Conservation (phyloP, 2,797 vertebrate genomes). For the Melanotaenia parkinsoni region DNA sequence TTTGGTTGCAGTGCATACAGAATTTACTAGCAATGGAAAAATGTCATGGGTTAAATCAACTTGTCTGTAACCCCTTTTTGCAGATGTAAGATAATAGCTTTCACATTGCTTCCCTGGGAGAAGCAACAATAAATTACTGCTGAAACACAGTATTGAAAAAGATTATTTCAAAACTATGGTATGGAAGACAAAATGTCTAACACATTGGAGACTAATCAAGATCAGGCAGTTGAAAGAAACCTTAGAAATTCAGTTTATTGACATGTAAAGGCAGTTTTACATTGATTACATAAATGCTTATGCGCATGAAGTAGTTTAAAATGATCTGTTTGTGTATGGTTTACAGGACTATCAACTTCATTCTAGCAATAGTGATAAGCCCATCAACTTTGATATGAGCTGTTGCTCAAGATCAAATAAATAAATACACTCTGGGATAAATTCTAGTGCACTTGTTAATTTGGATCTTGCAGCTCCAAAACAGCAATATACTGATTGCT, state of each 20-base stretch:
- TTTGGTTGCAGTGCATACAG: background rate
- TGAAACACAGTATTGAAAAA: background rate
- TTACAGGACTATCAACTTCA: constrained; percentile 56
- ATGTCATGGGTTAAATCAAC: background rate
- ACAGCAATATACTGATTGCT: constrained; percentile 26
- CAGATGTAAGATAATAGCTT: too few relatives aligned
- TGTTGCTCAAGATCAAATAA: constrained; percentile 60
- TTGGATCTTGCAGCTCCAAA: constrained; percentile 34
- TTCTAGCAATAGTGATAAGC: constrained; percentile 38
- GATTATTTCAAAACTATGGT: background rate
- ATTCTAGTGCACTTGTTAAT: constrained; percentile 44
- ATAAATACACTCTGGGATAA: constrained; percentile 39
- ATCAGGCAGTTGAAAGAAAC: too few relatives aligned
- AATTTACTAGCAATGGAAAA: background rate
- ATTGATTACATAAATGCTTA: constrained; percentile 18
- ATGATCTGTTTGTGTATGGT: constrained; percentile 27
- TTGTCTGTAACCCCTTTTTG: background rate
- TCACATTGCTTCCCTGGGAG: background rate
- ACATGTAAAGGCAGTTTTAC: background rate
- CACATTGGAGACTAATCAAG: too few relatives aligned
- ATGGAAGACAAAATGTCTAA: background rate
- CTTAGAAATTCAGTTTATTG: too few relatives aligned
- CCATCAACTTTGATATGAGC: constrained; percentile 65
- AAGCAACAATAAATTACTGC: constrained; percentile 6
- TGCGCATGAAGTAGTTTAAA: constrained; percentile 21